Base-by-base conservation (phyloP, 2,888 invertebrate species). In the Eristalis arbustorum region DNA sequence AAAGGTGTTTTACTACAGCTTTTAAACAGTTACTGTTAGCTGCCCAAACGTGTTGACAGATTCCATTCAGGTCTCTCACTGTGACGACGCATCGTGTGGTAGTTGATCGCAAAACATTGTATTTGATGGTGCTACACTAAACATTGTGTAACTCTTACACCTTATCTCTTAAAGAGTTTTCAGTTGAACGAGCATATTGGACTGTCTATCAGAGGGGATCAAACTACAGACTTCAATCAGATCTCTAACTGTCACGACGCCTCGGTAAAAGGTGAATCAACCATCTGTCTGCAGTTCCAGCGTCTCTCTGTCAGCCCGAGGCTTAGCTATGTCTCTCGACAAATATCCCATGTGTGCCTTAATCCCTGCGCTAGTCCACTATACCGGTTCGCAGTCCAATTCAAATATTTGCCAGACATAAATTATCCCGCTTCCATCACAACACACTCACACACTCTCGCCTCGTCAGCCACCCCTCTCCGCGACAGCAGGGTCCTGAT, bases 401-500 rank as follows among this genome's bases (percentile, higher is more conserved):
- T 49, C 49, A 49, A 49, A 49, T 49, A 49, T 49, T 49, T 49
- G 49, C 34, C 61, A 49, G 69, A 56, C 71, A 69, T 77, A 77
- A 77, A 85, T 82, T 75, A 75, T 78, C 62, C 37, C 67, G 22
- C 64, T 75, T 78, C 49, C 74, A 71, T 74, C 69, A 74, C 57
- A 78, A 74, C 66, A 61, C 34, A 56, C 5, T 25, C 37, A 56
- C 59, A 23, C 28, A 11, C 67, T 5, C 13, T 11, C 34, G 34
- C 11, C 34, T 37, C 23, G 4, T 6, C 25, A 6, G 14, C n/a
- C n/a, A 13, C 37, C 13, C 18, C 77, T 67, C 56, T 34, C 59
- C 34, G 40, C 75, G 73, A 78, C 85, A 79, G 72, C 87, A 83
- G 79, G 75, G 79, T 87, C 78, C 78, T 82, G 37, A 87, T 87